These are phyloP conservation scores for Boleophthalmus pectinirostris DNA, from an alignment of 2,113 vertebrate species.

Conservation along the genomic window DNA sequence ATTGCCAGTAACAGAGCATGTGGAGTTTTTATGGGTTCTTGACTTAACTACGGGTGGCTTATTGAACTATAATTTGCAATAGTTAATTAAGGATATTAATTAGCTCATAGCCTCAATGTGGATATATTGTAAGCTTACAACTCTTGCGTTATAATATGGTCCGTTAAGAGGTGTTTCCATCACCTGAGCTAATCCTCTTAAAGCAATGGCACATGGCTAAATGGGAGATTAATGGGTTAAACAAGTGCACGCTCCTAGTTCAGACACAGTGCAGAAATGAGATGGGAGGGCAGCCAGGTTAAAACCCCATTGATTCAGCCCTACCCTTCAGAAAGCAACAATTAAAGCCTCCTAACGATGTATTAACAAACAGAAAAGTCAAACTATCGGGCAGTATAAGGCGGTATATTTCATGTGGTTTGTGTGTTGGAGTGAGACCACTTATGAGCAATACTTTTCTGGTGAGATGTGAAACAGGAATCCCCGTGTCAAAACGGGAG, in stretches of 20 bases:
- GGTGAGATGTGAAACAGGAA: constrained; percentile 43
- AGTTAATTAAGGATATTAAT: background rate
- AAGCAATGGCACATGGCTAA: constrained; percentile 21
- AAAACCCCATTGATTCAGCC: constrained; percentile 9
- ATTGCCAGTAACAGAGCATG: background rate
- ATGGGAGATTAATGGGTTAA: constrained; percentile 55
- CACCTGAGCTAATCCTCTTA: constrained; percentile 61
- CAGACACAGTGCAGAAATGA: constrained; percentile 30
- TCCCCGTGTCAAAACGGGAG: constrained; percentile 11
- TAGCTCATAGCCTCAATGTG: background rate
- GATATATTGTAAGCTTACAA: background rate
- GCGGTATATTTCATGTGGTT: constrained; percentile 32
- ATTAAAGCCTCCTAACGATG: background rate
- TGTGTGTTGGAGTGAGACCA: constrained; percentile 41
- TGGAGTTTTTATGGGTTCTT: background rate
- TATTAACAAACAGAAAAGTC: background rate
- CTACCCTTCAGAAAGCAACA: background rate
- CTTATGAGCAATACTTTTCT: constrained; percentile 24
- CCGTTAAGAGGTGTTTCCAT: constrained; percentile 37
- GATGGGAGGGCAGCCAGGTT: constrained; percentile 6
- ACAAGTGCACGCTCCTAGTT: constrained; percentile 43
- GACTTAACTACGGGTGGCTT: background rate
- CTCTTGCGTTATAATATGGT: constrained; percentile 5
- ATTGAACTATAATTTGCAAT: background rate
- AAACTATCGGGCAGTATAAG: constrained; percentile 24